Base-by-base conservation (phyloP, 2,113 vertebrate species). In the Siniperca chuatsi region DNA sequence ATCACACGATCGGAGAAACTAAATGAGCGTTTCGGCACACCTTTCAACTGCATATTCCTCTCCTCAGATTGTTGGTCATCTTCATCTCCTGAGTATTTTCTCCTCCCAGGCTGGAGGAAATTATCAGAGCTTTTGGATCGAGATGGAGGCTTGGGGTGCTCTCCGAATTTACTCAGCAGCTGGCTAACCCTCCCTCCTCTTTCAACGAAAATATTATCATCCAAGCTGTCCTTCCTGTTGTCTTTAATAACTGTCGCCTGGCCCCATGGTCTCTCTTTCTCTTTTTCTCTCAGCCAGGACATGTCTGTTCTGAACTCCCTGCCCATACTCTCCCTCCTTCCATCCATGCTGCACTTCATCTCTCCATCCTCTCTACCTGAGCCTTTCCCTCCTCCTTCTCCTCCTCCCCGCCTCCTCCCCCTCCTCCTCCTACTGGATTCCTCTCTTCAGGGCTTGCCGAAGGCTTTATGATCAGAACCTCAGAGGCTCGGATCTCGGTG, bases 61-160 rank as follows among this genome's bases (percentile, higher is more conserved):
- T 54, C 65, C 23, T 83, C 78, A 8, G 70, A 80, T 3, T 73
- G 78, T n/a, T 84, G 86, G 2, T 91, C 87, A 23, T 87, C 72
- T 23, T 87, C 71, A 48, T 93, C 88, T 48, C 46, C 81, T 18
- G 78, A 89, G 37, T 89, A 82, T 87, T 85, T 89, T 68, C 83
- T 92, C 58, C 80, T 89, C 29, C 67, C 83, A 0, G 89, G 89
- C 0, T 29, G 71, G 25, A 89, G 78, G 75, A 97, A 93, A 76
- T 94, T 94, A 37, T 96, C 97, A 0, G 94, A 96, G 87, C 97
- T 97, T 90, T 95, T 96, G 25, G 96, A 97, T 25, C 95, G 93
- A 50, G 90, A 93, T 2, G 94, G 94, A 20, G 81, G 80, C 65
- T 93, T 95, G 1, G 85, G 93, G 8, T 93, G 87, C 65, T 96